phyloP scores from a whole-genome alignment of 2,797 vertebrate species.

The Pteropus rufus region DNA sequence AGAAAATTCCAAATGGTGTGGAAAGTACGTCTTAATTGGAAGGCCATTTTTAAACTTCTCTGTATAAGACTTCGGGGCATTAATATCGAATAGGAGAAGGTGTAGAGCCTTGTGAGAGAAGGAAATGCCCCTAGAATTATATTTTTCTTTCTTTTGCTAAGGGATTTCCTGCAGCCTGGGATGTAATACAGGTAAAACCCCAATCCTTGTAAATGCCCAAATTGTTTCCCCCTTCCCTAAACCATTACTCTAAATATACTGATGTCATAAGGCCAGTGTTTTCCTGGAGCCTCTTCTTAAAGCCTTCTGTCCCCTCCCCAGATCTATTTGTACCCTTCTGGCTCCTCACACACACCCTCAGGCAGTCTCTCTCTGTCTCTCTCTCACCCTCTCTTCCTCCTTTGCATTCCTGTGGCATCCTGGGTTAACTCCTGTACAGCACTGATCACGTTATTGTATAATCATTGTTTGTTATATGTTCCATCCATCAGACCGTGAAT shows the following conservation, averaged over 20 bases:
- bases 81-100: background rate
- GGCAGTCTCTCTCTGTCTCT: background rate
- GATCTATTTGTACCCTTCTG: background rate
- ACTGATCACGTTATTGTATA: background rate
- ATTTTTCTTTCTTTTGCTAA: background rate
- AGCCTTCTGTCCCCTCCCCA: background rate
- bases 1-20: constrained; percentile 75
- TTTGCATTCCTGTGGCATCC: background rate
- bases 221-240: background rate
- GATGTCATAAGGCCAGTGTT: background rate
- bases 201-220: background rate
- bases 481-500: background rate
- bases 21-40: constrained; percentile 77
- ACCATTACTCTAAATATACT: background rate
- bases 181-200: background rate
- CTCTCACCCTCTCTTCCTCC: background rate
- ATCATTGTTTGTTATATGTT: background rate
- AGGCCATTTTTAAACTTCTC: constrained; percentile 72
- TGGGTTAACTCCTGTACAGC: background rate
- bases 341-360: background rate
- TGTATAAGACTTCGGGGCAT: background rate
- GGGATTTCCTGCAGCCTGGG: background rate
- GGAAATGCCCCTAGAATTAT: background rate
- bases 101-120: background rate
- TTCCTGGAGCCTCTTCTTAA: background rate